phyloP scores from a whole-genome alignment of 64 coral and sea anemone species.

The Montipora foliosa region DNA sequence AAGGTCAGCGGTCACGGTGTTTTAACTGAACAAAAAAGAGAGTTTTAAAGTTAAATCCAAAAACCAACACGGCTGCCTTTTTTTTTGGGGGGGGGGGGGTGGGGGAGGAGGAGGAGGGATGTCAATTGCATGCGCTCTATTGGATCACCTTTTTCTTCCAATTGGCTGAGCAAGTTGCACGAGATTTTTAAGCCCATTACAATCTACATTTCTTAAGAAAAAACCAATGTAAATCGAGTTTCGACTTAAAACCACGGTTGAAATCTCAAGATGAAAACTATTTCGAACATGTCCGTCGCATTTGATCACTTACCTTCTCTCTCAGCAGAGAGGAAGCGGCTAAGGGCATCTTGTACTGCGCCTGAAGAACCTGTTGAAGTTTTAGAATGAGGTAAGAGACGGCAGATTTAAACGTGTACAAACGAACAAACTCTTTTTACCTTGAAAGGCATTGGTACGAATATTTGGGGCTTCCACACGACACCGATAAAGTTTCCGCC shows the following conservation, averaged over 20 bases:
- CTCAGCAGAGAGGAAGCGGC: background rate
- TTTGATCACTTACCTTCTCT: background rate
- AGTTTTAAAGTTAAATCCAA: no score
- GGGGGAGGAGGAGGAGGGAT: no score
- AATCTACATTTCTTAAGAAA: no score
- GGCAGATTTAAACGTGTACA: background rate
- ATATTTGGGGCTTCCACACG: slow-evolving; percentile 88
- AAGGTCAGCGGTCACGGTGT: no score
- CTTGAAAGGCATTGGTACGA: slow-evolving; percentile 75
- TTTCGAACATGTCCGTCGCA: background rate
- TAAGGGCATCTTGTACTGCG: slow-evolving; percentile 30
- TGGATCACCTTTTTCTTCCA: no score
- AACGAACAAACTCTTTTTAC: slow-evolving; percentile 12
- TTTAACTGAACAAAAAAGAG: no score
- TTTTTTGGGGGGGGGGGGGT: no score
- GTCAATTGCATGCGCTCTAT: no score
- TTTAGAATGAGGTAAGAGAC: background rate
- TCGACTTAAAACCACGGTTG: background rate
- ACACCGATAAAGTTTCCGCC: slow-evolving; percentile 85
- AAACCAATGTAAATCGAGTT: no score
- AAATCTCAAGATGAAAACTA: background rate
- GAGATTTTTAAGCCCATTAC: no score
- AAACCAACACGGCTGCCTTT: no score
- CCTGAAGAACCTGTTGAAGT: slow-evolving; percentile 11
- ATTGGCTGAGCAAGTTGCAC: no score